phyloP scores from a whole-genome alignment of 1,140 invertebrate species.

The Magallana ariakensis region DNA sequence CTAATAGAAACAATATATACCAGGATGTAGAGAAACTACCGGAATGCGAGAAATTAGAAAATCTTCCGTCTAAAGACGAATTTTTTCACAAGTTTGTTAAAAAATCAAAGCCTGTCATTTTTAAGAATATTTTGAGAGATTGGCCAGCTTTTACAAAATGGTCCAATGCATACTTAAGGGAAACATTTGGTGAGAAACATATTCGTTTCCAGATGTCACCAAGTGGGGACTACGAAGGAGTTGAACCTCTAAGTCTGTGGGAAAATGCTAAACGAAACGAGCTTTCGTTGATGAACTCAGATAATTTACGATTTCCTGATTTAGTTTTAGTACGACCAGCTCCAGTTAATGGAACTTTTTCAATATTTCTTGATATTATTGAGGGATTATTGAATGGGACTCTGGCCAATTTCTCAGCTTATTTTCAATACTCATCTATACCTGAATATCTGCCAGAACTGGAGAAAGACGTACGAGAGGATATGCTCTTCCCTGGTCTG shows the following conservation, averaged over 20 bases:
- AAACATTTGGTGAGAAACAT: slow-evolving; percentile 65
- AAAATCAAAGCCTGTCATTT: slow-evolving; percentile 74
- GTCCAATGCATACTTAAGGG: slow-evolving; percentile 69
- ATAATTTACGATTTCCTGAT: slow-evolving; percentile 71
- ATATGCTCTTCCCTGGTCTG: slow-evolving; percentile 67
- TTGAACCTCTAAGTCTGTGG: slow-evolving; percentile 70
- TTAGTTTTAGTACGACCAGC: slow-evolving; percentile 76
- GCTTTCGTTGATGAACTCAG: slow-evolving; percentile 64
- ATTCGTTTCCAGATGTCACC: slow-evolving; percentile 75
- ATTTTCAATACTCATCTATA: slow-evolving; percentile 77
- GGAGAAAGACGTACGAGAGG: slow-evolving; percentile 70
- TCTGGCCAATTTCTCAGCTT: slow-evolving; percentile 71
- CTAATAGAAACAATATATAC: not conserved
- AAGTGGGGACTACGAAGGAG: slow-evolving; percentile 74
- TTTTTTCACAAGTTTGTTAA: slow-evolving; percentile 75
- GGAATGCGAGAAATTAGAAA: slow-evolving; percentile 68
- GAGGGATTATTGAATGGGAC: slow-evolving; percentile 63
- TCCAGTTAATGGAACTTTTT: slow-evolving; percentile 70
- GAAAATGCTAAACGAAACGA: slow-evolving; percentile 65
- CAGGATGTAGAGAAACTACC: not conserved
- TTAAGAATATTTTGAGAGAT: slow-evolving; percentile 65
- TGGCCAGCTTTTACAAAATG: slow-evolving; percentile 74
- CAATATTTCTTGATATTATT: slow-evolving; percentile 72
- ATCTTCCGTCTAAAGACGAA: slow-evolving; percentile 56
- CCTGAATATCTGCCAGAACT: slow-evolving; percentile 72